Evolutionary conservation across 2,888 invertebrate species (phyloP).

Genomic region (Anoplius nigerrimus): DNA sequence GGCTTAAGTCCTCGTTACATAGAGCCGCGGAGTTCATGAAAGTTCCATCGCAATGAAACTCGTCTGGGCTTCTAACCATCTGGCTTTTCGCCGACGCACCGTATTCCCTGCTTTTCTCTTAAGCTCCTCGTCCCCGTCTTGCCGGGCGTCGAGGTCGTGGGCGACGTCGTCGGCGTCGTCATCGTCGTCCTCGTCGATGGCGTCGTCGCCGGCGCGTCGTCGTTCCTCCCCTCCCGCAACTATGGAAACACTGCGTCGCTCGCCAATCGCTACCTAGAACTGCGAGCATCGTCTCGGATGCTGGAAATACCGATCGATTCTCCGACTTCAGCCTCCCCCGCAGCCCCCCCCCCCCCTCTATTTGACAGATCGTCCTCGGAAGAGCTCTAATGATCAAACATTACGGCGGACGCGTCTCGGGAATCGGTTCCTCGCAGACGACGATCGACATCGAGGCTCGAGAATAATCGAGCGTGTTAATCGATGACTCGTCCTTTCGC

Average conservation of each 20-base stretch:
- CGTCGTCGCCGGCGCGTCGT: conserved; percentile 39
- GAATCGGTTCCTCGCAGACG: conserved; percentile 29
- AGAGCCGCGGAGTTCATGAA: conserved; percentile 52
- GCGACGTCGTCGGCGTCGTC: conserved; percentile 37
- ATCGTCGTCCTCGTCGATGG: conserved; percentile 35
- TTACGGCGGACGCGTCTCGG: conserved; percentile 42
- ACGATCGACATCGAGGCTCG: background rate
- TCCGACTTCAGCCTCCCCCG: no score
- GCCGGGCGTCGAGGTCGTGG: background rate
- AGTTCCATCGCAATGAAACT: conserved; percentile 55
- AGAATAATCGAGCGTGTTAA: no score
- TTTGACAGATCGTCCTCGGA: conserved; percentile 2
- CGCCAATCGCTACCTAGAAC: conserved; percentile 33
- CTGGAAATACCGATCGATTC: conserved; percentile 32
- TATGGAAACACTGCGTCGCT: conserved; percentile 46
- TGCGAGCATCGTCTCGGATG: conserved; percentile 29
- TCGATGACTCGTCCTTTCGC: no score
- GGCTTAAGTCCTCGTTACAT: conserved; percentile 49
- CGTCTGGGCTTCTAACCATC: conserved; percentile 34
- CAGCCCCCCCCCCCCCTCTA: conserved; percentile 43
- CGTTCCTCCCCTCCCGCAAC: conserved; percentile 31
- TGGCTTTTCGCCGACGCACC: conserved; percentile 33
- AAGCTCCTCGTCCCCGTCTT: conserved; percentile 14
- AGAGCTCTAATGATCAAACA: no score
- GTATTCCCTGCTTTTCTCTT: conserved; percentile 40